Percentiles rank a stretch among this genome's conserved stretches.
Evolutionary conservation across 2,888 invertebrate genomes (phyloP).

Genomic region (Drosophila maculinotata): DNA sequence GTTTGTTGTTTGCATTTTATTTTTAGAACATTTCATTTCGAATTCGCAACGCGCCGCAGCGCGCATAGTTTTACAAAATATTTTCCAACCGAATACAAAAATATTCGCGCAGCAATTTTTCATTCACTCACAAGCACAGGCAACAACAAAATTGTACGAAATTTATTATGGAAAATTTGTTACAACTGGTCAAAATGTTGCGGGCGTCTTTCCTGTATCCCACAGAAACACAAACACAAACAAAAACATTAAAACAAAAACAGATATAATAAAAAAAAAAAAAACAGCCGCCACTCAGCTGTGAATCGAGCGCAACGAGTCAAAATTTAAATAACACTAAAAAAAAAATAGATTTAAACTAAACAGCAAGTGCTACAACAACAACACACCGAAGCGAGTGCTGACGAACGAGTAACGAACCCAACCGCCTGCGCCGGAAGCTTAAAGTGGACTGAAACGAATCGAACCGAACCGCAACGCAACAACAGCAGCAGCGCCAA

Average conservation of each 20-base stretch:
- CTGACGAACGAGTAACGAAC: conserved; percentile 48
- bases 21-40: conserved; percentile 71
- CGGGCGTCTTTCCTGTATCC: conserved; percentile 5
- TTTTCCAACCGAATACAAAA: conserved; percentile 42
- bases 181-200: conserved; percentile 3
- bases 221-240: conserved; percentile 25
- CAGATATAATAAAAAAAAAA: conserved; percentile 26
- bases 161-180: conserved; percentile 16
- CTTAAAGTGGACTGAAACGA: conserved; percentile 78
- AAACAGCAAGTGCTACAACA: conserved; percentile 31
- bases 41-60: conserved; percentile 70
- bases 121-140: conserved; percentile 49
- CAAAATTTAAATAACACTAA: conserved; percentile 21
- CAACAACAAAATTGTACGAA: conserved; percentile 10
- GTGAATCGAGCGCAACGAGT: conserved; percentile 44
- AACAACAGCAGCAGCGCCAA: conserved; percentile 35
- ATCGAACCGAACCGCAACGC: conserved; percentile 61
- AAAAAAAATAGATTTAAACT: conserved; percentile 21
- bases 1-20: conserved; percentile 72
- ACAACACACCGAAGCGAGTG: conserved; percentile 52
- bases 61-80: conserved; percentile 68
- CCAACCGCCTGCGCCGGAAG: conserved; percentile 80
- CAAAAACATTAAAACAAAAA: conserved; percentile 5
- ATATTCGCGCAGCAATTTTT: conserved; percentile 47
- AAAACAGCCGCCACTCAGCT: conserved; percentile 54